A percentile compares a stretch with the other conserved stretches of the same genome.
Evolutionary conservation across 2,888 invertebrate genomes (phyloP).

Genomic region (Sialis lutaria): DNA sequence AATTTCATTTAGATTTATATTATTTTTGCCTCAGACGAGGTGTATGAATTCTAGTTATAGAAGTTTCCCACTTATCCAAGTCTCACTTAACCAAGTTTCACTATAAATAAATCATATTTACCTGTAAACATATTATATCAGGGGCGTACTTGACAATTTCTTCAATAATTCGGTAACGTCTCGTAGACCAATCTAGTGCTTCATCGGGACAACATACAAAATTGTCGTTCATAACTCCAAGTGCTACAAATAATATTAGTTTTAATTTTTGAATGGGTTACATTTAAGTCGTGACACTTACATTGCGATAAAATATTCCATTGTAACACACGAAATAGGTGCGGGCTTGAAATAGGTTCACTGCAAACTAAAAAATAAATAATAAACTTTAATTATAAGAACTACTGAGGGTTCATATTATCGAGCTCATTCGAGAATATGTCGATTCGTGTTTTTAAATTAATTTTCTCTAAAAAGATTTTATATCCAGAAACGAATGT

Average conservation of each 20-base stretch:
- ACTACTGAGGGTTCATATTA: no score
- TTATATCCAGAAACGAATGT: no score
- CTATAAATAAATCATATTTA: no score
- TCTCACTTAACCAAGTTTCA: no score
- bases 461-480: no score
- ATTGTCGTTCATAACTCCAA: slow-evolving; percentile 51
- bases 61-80: no score
- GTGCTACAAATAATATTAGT: slow-evolving; percentile 30
- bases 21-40: no score
- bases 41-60: no score
- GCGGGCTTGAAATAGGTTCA: slow-evolving; percentile 26
- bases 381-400: no score
- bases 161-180: slow-evolving; percentile 48
- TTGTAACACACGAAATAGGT: slow-evolving; percentile 40
- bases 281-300: slow-evolving; percentile 19
- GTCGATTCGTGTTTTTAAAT: no score
- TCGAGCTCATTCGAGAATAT: no score
- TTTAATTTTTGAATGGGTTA: background rate
- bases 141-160: slow-evolving; percentile 50
- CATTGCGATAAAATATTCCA: slow-evolving; percentile 59
- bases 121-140: slow-evolving; percentile 52
- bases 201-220: slow-evolving; percentile 52
- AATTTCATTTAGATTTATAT: no score
- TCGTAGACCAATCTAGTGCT: slow-evolving; percentile 48
- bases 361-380: slow-evolving; percentile 25